Evolutionary conservation across 2,888 invertebrate species (phyloP), one percentile per base, ranked within the genome.

Genomic region (Oegoconia quadripuncta): DNA sequence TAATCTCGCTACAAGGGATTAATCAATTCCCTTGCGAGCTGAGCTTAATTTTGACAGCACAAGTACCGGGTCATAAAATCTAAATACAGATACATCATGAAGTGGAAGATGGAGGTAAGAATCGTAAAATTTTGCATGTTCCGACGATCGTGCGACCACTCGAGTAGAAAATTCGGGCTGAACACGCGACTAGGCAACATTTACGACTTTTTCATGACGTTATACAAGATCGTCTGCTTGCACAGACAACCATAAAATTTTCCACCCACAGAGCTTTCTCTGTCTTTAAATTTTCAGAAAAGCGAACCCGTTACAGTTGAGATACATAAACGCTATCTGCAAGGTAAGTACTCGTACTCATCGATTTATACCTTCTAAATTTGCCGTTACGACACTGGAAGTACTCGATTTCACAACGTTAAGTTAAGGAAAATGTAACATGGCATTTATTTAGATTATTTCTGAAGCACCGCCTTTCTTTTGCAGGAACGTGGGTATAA

Each of bases 201-300:
- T 83, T 82, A 80, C 81, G 81, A 74, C 63, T 64, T 74, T 80
- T 81, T 76, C 74, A 80, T 70, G 73, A 70, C 72, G 64, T 68
- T 65, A 57, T 68, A 71, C 64, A 65, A 70, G 70, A 62, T 71
- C 63, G 63, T 58, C 55, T 71, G 60, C 63, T 63, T 59, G 55
- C 63, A 60, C 56, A 69, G 65, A 69, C 67, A 59, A 58, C 64
- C 67, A 69, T 81, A 76, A 79, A 77, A 73, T 70, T 64, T 63
- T 64, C 60, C 56, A 55, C 51, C 48, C 52, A 52, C 54, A 54
- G 53, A 55, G 61, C 50, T 59, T 64, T 59, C 52, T 47, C 54
- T 48, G 38, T 48, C 42, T 57, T 49, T 61, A 55, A 61, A 63
- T 58, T 64, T 59, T 59, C 53, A 59, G 64, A 67, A 57, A 58